Evolutionary conservation across 2,113 vertebrate genomes (phyloP).

Genomic region (Pseudorhombus dupliciocellatus): DNA sequence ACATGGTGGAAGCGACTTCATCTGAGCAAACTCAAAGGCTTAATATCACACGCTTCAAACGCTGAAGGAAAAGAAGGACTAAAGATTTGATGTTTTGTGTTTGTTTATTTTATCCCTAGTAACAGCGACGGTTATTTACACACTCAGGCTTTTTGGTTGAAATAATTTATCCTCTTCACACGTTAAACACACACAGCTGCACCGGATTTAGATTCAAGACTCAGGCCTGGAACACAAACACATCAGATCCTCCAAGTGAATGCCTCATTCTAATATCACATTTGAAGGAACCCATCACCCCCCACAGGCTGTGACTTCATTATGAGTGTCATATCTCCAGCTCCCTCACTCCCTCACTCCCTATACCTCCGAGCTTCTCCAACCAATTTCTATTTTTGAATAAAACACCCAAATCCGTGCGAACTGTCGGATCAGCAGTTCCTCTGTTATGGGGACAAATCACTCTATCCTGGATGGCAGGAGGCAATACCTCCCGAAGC

Average conservation of each 20-base stretch:
- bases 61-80: background rate
- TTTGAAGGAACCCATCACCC: conserved; percentile 22
- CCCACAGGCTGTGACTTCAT: conserved; percentile 25
- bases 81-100: conserved; percentile 12
- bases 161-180: no score
- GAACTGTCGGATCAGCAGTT: conserved; percentile 58
- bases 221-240: conserved; percentile 30
- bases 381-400: conserved; percentile 48
- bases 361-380: conserved; percentile 28
- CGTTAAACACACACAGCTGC: background rate
- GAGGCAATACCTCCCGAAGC: conserved; percentile 66
- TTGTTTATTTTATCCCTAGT: background rate
- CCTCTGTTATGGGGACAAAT: conserved; percentile 57
- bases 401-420: conserved; percentile 50
- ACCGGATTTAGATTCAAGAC: conserved; percentile 47
- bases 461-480: conserved; percentile 48
- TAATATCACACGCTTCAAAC: conserved; percentile 31
- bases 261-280: conserved; percentile 32
- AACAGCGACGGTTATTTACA: background rate
- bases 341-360: conserved; percentile 9
- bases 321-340: conserved; percentile 32
- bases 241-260: conserved; percentile 38
- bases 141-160: no score
- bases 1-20: conserved; percentile 35
- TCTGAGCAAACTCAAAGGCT: conserved; percentile 25